Base-by-base conservation (phyloP, 2,888 invertebrate genomes). In the Girardia tigrina region DNA sequence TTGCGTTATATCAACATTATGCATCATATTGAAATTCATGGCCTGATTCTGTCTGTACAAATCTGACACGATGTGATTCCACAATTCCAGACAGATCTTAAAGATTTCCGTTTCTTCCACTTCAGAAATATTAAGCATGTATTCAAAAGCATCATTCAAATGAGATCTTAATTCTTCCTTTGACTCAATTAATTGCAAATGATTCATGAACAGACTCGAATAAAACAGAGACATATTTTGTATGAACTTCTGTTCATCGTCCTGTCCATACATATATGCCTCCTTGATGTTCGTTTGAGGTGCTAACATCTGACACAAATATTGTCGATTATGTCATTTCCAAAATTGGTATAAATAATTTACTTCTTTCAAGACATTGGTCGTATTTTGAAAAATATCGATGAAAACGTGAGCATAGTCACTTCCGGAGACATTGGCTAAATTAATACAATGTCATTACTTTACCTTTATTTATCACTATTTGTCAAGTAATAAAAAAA, bases 61-160 rank as follows among this genome's bases (percentile, higher is more conserved):
- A 83, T 94, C 93, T 77, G 91, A 89, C 28, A 93, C 90, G 78
- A 99, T 86, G 78, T 90, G 89, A 86, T 94, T 94, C 98, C 98
- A 99, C 85, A 94, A 98, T 84, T 99, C 98, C 78, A 99, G 86
- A 82, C 97, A 98, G 79, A 99, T 97, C 87, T 99, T 99, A 85
- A 99, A 99, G 78, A 99, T 94, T 86, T 99, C 98, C 0, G 94
- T 93, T 84, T 99, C 98, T 80, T 99, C 97, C 0, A 99, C 97
- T 86, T 94, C 92, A 16, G 95, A 97, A 77, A 87, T 86, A 69
- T 84, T 79, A 28, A 87, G 82, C 77, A 86, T 80, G 78, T 86
- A 85, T 76, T 82, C 80, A 23, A 86, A 79, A 20, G 80, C 78
- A 76, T 80, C 76, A 26, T 29, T 56, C 16, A 77, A 20, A 14